A percentile compares a stretch with the other conserved stretches of the same genome.
Conservation (phyloP, 2,888 invertebrate genomes). For the Philhelius pedissequus region DNA sequence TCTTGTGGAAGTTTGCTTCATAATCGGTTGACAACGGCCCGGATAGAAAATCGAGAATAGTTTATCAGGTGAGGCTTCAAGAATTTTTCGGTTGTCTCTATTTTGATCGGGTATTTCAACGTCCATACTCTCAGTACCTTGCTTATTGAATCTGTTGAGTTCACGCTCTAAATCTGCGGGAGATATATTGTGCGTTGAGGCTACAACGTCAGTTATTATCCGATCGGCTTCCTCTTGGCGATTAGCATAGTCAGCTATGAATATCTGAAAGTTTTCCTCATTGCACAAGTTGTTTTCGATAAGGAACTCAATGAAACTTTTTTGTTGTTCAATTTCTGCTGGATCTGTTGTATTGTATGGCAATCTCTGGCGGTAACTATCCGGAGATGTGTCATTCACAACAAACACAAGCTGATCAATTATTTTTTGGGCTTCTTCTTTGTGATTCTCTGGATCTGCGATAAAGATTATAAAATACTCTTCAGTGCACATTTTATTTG, state of each 20-base stretch:
- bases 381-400: conserved; percentile 68
- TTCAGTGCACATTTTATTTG: conserved; percentile 77
- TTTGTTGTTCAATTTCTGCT: conserved; percentile 69
- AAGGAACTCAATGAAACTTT: conserved; percentile 71
- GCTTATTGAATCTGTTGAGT: conserved; percentile 16
- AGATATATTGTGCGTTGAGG: conserved; percentile 34
- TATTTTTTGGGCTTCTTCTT: conserved; percentile 75
- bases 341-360: conserved; percentile 72
- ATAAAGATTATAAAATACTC: conserved; percentile 77
- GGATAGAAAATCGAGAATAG: conserved; percentile 79
- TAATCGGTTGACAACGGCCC: conserved; percentile 71
- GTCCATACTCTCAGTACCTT: conserved; percentile 14
- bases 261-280: conserved; percentile 73
- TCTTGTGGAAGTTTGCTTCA: conserved; percentile 74
- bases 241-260: conserved; percentile 71
- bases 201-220: conserved; percentile 64
- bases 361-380: conserved; percentile 69
- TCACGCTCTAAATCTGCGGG: conserved; percentile 49
- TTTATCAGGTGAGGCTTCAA: conserved; percentile 70
- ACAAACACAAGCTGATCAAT: conserved; percentile 74
- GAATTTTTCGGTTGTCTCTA: neutral
- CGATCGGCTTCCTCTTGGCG: conserved; percentile 70
- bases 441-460: conserved; percentile 76
- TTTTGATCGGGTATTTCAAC: conserved; percentile 53
- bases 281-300: conserved; percentile 72